Base-by-base conservation (phyloP, 2,797 vertebrate genomes). In the Sebastolobus alascanus region DNA sequence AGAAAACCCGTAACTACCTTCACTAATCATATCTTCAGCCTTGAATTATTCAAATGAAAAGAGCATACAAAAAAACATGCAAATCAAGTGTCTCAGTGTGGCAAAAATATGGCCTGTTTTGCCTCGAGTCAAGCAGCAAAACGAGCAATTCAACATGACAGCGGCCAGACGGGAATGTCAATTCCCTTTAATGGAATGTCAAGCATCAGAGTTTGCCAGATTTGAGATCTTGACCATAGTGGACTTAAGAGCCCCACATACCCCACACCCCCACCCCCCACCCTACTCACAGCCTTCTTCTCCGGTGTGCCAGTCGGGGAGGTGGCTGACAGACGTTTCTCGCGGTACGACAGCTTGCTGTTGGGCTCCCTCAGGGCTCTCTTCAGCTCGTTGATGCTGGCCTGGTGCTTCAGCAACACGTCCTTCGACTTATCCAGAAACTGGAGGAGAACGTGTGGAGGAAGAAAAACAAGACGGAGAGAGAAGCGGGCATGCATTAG, bases 301-400 rank as follows among this genome's bases (percentile, higher is more conserved):
- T 99, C 97, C 2, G 97, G 97, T 12, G 97, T 97, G 94, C 94
- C 95, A 22, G 94, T 95, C 0, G 97, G 97, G 0, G 98, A 99
- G 46, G 96, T 96, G 3, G 50, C 78, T 37, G 98, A 98, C 85
- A 99, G 95, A 81, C 96, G 96, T 92, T 97, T 97, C 86, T 97
- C 97, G 13, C 97, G 93, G 93, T 97, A 97, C 86, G 97, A 94
- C 88, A 99, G 96, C 86, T 99, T 99, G 96, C 97, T 98, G 95
- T 97, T 99, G 80, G 98, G 98, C 76, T 99, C 98, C 94, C 96
- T 97, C 89, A 99, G 92, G 66, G 98, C 97, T 88, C 97, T 94
- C 92, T 99, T 99, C 94, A 99, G 95, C 94, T 99, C 98, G 4
- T 99, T 99, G 95, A 99, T 99, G 93, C 98, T 99, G 92, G 98